Evolutionary conservation across 2,113 vertebrate genomes (phyloP), one percentile per base, ranked within the genome.

Genomic region (Hemichromis elongatus): DNA sequence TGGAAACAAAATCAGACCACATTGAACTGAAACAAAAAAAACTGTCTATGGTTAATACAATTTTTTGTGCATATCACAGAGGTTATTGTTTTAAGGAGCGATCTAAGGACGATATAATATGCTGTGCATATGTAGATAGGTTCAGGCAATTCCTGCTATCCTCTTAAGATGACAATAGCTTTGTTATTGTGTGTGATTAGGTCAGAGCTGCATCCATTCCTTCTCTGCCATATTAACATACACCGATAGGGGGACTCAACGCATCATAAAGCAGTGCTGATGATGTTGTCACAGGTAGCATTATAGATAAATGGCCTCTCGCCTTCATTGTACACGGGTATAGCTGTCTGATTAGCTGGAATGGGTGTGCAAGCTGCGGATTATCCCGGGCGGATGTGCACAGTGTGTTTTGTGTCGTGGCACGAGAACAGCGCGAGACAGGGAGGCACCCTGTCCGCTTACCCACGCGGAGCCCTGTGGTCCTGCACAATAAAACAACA

Each of bases 221-320:
- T 55, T 21, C 35, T 50, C 4, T 80, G 84, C 26, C 61, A 56
- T 86, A 68, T 57, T 52, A 50, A 37, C 24, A 54, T 68, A 61
- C 42, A 80, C 89, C 90, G 82, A 92, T 82, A 92, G 91, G 84
- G 90, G 92, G 86, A 73, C 79, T 81, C 78, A 3, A 30, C 30
- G 82, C 79, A 83, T 45, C 54, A 55, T 7, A 55, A 24, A 47
- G 82, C 89, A 78, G 68, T 77, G 88, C 73, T 30, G 77, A 26
- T 79, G 80, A 86, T 90, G 84, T 86, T 93, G 84, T 87, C 63
- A 86, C 79, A 30, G 37, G 50, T 4, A 81, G 18, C 40, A 81
- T 13, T 57, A 68, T 16, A 80, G 37, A 47, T 77, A 56, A 85
- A 80, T 80, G 85, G 73, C 82, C 59, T 42, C n/a, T 33, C 75